Evolutionary conservation across 2,888 invertebrate genomes (phyloP).

Genomic region (Zelleria hepariella): DNA sequence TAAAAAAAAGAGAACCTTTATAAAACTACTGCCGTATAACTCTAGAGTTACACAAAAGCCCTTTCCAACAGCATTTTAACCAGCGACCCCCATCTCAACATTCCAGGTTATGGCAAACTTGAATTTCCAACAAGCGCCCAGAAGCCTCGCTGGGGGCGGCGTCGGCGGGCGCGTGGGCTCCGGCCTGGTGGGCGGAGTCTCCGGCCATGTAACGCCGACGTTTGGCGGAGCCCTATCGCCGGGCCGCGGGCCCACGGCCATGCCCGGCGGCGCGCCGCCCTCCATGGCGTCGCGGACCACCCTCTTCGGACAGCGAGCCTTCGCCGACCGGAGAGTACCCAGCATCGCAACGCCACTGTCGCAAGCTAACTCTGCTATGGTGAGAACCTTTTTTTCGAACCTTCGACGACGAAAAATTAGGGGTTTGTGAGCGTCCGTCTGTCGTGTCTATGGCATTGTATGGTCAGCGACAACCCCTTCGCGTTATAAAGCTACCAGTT

Average conservation of each 20-base stretch:
- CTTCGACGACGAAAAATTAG: no score
- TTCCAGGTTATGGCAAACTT: conserved; percentile 91
- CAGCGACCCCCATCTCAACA: neutral
- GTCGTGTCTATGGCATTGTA: no score
- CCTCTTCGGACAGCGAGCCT: conserved; percentile 85
- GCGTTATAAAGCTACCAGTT: no score
- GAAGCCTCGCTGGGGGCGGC: conserved; percentile 85
- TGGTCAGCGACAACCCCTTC: no score
- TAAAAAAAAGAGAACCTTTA: no score
- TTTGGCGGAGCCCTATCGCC: conserved; percentile 64
- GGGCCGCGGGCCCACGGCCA: conserved; percentile 52
- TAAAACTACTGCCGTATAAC: no score
- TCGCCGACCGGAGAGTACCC: conserved; percentile 82
- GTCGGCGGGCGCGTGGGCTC: conserved; percentile 68
- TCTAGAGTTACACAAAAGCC: no score
- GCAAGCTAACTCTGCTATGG: conserved; percentile 67
- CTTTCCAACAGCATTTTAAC: no score
- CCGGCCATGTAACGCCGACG: conserved; percentile 69
- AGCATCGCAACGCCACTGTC: conserved; percentile 71
- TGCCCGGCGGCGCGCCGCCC: conserved; percentile 66
- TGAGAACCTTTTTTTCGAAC: conserved; percentile 25
- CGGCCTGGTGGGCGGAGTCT: conserved; percentile 83
- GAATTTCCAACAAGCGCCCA: conserved; percentile 91
- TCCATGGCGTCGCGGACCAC: conserved; percentile 73
- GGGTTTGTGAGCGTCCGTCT: no score